Conservation (phyloP, 2,113 vertebrate genomes). For the Ctenomys sociabilis region DNA sequence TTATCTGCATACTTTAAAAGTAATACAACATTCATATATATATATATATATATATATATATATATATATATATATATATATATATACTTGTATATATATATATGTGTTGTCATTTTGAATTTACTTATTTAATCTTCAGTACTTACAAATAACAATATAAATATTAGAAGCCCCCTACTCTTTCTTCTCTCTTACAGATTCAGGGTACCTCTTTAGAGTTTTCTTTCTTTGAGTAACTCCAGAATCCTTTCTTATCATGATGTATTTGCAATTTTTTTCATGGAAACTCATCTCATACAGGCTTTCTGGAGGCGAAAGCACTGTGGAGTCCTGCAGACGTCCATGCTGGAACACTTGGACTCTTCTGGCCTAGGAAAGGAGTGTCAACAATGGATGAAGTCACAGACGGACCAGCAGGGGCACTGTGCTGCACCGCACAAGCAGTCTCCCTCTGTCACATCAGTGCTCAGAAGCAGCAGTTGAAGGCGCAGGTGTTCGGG, state of each 20-base stretch:
- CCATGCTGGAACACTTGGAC: not conserved
- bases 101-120: not conserved
- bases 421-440: not conserved
- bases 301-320: not conserved
- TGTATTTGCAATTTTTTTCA: not conserved
- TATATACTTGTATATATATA: too few species aligned
- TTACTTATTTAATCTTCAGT: not conserved
- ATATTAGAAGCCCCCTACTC: not conserved
- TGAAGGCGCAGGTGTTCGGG: not conserved
- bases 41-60: not conserved
- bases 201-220: too few species aligned
- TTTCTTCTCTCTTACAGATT: not conserved
- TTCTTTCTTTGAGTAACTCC: too few species aligned
- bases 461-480: not conserved
- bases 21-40: not conserved
- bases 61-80: not conserved
- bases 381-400: not conserved
- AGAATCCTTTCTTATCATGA: too few species aligned
- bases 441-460: not conserved
- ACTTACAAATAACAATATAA: not conserved
- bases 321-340: not conserved
- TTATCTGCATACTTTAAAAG: not conserved
- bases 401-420: not conserved
- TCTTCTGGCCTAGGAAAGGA: not conserved
- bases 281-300: not conserved